Base-by-base conservation (phyloP, 2,888 invertebrate genomes). In the Teleogryllus oceanicus region DNA sequence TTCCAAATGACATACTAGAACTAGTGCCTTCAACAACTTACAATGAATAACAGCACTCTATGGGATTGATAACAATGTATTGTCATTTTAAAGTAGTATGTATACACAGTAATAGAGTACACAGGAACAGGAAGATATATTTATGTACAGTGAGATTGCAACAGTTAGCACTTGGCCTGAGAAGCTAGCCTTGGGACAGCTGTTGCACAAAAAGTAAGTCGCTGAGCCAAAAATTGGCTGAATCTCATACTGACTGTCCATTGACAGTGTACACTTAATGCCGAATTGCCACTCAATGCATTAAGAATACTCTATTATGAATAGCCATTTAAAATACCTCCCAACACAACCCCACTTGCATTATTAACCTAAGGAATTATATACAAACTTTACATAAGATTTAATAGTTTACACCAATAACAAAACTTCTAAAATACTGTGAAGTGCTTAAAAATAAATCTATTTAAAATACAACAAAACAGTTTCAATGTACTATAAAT, bases 391-490 rank as follows among this genome's bases (percentile, higher is more conserved):
- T 62, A 62, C 62, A 62, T 62, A 62, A 62, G 62, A 62, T 62
- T 62, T 62, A 62, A 62, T 62, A 62, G 13, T 62, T 62, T 62
- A 62, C 62, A 62, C 62, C 62, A 62, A 18, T 62, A 62, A 62
- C 62, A 62, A 62, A 62, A 62, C 13, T 50, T 79, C 76, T 49
- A 77, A 76, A 79, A 79, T 79, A 79, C 79, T 79, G 79, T 79
- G 76, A 79, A 79, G 76, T 74, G 76, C 77, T 79, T 79, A 79
- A 79, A 79, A 49, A 74, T 76, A 77, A 76, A 79, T 76, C 79
- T 79, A 62, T 62, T 62, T 62, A 62, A 62, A 62, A 62, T 62
- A 62, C 62, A 62, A 62, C 62, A 62, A 62, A 62, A 62, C 62
- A 62, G 62, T 62, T 62, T 62, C 62, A 62, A 24, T 62, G 13